Conservation (phyloP, 2,888 invertebrate species). For the Melieria picta region DNA sequence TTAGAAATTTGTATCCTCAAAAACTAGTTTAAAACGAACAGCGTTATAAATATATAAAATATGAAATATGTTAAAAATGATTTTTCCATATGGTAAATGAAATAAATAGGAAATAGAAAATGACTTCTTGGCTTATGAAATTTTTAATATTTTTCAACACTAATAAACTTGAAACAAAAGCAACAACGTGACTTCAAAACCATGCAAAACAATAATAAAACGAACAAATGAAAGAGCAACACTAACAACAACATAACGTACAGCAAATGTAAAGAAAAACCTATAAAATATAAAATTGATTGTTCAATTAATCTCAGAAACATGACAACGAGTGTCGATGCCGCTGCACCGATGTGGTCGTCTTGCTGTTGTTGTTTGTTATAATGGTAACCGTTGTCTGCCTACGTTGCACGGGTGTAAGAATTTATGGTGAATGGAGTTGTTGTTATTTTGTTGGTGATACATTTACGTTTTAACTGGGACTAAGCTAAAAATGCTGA, state of each 20-base stretch:
- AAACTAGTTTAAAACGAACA: no score
- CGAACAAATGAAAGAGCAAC: constrained; percentile 34
- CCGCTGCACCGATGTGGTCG: constrained; percentile 20
- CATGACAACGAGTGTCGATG: constrained; percentile 54
- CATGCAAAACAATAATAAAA: constrained; percentile 23
- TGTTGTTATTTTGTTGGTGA: background rate
- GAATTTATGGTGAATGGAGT: background rate
- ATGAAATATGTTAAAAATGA: no score
- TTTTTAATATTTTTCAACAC: no score
- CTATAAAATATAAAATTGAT: constrained; percentile 65
- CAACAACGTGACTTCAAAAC: constrained; percentile 12
- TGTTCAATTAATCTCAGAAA: constrained; percentile 65
- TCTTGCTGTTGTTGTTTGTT: constrained; percentile 11
- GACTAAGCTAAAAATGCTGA: no score
- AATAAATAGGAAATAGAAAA: no score
- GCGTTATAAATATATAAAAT: no score
- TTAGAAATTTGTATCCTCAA: no score
- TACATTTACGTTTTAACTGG: no score
- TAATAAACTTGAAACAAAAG: background rate
- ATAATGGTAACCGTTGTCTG: constrained; percentile 11
- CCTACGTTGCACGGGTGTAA: background rate
- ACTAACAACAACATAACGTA: constrained; percentile 19
- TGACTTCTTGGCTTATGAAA: no score
- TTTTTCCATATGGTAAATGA: no score
- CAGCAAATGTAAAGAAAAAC: constrained; percentile 54